These are phyloP conservation scores for Phlogophora meticulosa DNA, from an alignment of 2,888 invertebrate species.

Conservation along the genomic window DNA sequence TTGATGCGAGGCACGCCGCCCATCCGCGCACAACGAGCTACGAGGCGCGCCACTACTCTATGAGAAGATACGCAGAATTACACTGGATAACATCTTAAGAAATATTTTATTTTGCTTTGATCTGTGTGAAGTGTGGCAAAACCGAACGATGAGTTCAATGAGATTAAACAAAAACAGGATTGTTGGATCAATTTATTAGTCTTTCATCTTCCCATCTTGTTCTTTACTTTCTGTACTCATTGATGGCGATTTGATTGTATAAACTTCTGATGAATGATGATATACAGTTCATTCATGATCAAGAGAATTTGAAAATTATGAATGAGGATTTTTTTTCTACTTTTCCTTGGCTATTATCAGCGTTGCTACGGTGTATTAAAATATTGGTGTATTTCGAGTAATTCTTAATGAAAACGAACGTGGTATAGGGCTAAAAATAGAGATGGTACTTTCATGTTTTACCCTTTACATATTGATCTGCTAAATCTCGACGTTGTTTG, in stretches of 20 bases:
- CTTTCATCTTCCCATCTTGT: constrained; percentile 35
- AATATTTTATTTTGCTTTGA: constrained; percentile 57
- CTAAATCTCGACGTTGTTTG: constrained; percentile 12
- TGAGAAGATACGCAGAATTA: constrained; percentile 43
- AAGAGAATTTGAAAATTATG: constrained; percentile 14
- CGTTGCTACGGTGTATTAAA: constrained; percentile 5
- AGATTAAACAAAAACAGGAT: constrained; percentile 43
- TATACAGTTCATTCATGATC: constrained; percentile 36
- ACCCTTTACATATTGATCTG: constrained; percentile 20
- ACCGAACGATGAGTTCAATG: constrained; percentile 38
- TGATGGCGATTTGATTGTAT: constrained; percentile 4
- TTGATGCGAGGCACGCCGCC: constrained; percentile 63
- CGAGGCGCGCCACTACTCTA: constrained; percentile 26
- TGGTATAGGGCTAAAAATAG: constrained; percentile 23
- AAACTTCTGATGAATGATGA: constrained; percentile 29
- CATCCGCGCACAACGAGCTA: constrained; percentile 51
- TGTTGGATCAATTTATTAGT: constrained; percentile 46
- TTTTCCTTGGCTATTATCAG: not conserved
- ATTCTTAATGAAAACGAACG: constrained; percentile 1
- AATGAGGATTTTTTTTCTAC: constrained; percentile 16
- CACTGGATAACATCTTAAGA: constrained; percentile 51
- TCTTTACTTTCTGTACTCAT: constrained; percentile 21
- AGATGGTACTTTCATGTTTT: constrained; percentile 6
- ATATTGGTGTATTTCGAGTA: constrained; percentile 1
- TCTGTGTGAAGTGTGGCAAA: constrained; percentile 53